Evolutionary conservation across 2,797 vertebrate genomes (phyloP), one percentile per base, ranked within the genome.

Genomic region (Menidia menidia): DNA sequence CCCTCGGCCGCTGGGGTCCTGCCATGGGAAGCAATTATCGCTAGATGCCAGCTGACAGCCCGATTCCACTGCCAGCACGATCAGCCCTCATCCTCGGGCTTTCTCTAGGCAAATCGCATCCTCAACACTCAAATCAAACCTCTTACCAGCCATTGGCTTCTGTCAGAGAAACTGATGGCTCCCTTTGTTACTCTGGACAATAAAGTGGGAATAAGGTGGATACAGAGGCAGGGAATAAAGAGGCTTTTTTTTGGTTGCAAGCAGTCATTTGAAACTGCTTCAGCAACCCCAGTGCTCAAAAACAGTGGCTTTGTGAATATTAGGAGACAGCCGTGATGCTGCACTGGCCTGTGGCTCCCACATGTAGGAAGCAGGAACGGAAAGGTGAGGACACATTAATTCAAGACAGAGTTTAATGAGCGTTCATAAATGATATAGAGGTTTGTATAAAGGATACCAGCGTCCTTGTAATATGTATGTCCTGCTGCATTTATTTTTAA

Each of bases 21-120:
- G 96, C 96, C 96, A 96, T 97, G 97, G 97, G 96, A 98, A 96
- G 96, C 96, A 97, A 98, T 98, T 98, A 97, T 94, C 75, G 93
- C 95, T 95, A 93, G 95, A 96, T 97, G 95, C 96, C 96, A 97
- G 96, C 96, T 98, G 96, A 98, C 96, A 97, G 96, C 93, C 96
- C 93, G 92, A 93, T 96, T 96, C 95, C 88, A 92, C 93, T 92
- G 95, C 94, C 96, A 96, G 94, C 89, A 89, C 92, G 92, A 94
- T 93, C 95, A 92, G 94, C 94, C 94, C 95, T 94, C 96, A 88
- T 96, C 97, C 96, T 96, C 95, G 80, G 96, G 97, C 96, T 94
- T 95, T 97, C 97, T 97, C 96, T 96, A 96, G 96, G 97, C 96
- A 97, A 97, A 97, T 96, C 95, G 95, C 95, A 95, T 96, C 95